phyloP scores from a whole-genome alignment of 1,140 invertebrate genomes.

The Mylabris phalerata region DNA sequence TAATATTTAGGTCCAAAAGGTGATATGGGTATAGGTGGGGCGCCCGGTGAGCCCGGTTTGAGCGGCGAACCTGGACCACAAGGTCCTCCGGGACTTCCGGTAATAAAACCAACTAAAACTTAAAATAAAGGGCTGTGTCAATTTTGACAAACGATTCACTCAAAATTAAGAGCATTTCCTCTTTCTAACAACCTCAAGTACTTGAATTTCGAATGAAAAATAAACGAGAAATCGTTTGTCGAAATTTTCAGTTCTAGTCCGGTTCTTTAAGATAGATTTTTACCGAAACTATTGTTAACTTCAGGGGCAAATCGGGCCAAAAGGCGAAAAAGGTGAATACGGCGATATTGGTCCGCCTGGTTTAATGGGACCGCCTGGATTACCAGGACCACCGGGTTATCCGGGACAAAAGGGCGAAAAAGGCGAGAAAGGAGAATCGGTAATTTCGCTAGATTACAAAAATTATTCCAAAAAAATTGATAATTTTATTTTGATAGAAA shows the following conservation, averaged over 20 bases:
- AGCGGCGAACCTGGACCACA: slow-evolving; percentile 81
- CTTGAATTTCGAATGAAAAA: too few relatives aligned
- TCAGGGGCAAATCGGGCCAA: slow-evolving; percentile 70
- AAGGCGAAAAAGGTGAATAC: slow-evolving; percentile 84
- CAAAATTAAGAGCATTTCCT: too few relatives aligned
- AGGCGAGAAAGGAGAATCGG: slow-evolving; percentile 88
- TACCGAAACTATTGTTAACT: slow-evolving; percentile 13
- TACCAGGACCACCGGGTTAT: slow-evolving; percentile 70
- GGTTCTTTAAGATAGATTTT: not conserved
- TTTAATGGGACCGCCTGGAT: slow-evolving; percentile 67
- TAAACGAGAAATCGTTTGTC: too few relatives aligned
- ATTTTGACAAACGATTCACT: too few relatives aligned
- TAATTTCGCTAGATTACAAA: slow-evolving; percentile 38
- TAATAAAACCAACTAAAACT: slow-evolving; percentile 22
- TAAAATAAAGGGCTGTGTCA: too few relatives aligned
- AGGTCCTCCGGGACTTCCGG: slow-evolving; percentile 77
- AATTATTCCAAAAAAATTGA: slow-evolving; percentile 13
- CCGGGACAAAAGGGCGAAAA: slow-evolving; percentile 83
- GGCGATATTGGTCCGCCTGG: slow-evolving; percentile 87
- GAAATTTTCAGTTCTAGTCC: not conserved
- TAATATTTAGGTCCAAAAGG: slow-evolving; percentile 37
- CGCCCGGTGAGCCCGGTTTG: slow-evolving; percentile 69
- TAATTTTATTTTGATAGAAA: slow-evolving; percentile 55
- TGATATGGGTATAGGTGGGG: slow-evolving; percentile 60
- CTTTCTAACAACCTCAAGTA: too few relatives aligned